Percentiles rank a stretch among this genome's conserved stretches.
phyloP scores from a whole-genome alignment of 2,888 invertebrate genomes.

The Cerceris rybyensis region DNA sequence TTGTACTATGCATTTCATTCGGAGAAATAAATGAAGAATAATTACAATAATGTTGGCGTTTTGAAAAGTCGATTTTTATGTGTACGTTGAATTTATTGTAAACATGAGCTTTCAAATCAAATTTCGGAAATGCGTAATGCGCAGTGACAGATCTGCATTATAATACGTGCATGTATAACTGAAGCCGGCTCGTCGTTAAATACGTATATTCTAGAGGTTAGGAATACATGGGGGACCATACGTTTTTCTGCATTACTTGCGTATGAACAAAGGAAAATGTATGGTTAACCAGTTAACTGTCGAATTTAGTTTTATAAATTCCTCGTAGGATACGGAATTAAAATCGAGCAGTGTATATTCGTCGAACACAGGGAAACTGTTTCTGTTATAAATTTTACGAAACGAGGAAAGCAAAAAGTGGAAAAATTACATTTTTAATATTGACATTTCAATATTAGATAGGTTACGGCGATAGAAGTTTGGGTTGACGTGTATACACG shows the following conservation, averaged over 20 bases:
- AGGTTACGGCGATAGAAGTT: too few species aligned
- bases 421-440: too few species aligned
- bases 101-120: slow-evolving; percentile 35
- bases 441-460: too few species aligned
- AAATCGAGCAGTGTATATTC: too few species aligned
- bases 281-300: too few species aligned
- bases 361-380: too few species aligned
- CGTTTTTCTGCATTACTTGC: background rate
- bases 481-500: too few species aligned
- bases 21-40: slow-evolving; percentile 7
- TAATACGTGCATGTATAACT: background rate
- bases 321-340: too few species aligned
- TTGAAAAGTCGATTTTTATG: background rate
- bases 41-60: background rate
- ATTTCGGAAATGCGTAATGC: slow-evolving; percentile 51
- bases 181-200: slow-evolving; percentile 24
- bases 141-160: slow-evolving; percentile 40
- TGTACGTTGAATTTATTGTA: background rate
- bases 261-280: background rate
- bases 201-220: slow-evolving; percentile 30
- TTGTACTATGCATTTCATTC: background rate
- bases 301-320: too few species aligned
- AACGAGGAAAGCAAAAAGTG: too few species aligned
- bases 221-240: slow-evolving; percentile 6
- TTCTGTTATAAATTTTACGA: too few species aligned